Percentiles rank a stretch among this genome's conserved stretches.
phyloP scores from a whole-genome alignment of 1,140 invertebrate genomes.

The Bactericera cockerelli region DNA sequence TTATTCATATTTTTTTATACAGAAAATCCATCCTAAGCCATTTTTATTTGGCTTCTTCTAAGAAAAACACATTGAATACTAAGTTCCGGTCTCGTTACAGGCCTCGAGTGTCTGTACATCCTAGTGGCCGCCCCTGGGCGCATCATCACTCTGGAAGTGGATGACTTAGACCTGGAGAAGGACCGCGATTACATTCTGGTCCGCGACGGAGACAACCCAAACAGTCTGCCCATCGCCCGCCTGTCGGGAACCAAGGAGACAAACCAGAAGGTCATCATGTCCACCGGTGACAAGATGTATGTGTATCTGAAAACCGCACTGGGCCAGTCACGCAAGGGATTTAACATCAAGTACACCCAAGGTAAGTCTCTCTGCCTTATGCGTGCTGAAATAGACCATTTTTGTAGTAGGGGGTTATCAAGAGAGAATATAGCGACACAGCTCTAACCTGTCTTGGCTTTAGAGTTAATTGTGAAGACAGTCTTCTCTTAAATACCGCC shows the following conservation, averaged over 20 bases:
- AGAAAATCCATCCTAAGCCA: no score
- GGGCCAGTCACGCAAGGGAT: constrained; percentile 76
- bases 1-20: no score
- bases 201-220: constrained; percentile 74
- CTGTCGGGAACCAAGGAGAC: constrained; percentile 60
- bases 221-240: constrained; percentile 61
- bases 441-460: no score
- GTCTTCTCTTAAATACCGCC: no score
- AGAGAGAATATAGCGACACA: no score
- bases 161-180: constrained; percentile 75
- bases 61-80: no score
- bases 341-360: constrained; percentile 75
- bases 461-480: no score
- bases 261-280: constrained; percentile 74
- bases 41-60: no score
- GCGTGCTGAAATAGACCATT: no score
- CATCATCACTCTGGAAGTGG: constrained; percentile 73
- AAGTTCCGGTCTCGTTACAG: no score
- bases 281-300: constrained; percentile 75
- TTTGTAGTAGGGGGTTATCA: no score
- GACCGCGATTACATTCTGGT: constrained; percentile 75
- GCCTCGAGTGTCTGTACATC: constrained; percentile 85
- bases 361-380: constrained; percentile 36
- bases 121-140: constrained; percentile 74
- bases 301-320: constrained; percentile 82